phyloP scores from a whole-genome alignment of 2,113 vertebrate genomes.

The Sinocyclocheilus maitianheensis region DNA sequence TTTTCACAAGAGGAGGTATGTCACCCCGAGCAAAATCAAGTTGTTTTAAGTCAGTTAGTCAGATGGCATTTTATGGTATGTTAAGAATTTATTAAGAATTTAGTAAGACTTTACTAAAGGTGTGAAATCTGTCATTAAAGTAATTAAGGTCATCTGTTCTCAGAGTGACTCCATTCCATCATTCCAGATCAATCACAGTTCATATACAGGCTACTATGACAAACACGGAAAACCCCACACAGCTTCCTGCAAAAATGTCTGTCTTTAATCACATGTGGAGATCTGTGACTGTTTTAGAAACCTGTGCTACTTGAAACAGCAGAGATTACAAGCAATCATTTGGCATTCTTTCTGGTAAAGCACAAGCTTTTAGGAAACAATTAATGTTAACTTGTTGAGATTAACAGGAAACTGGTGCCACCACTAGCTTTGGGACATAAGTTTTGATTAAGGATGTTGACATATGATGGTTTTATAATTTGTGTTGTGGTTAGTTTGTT shows the following conservation, averaged over 20 bases:
- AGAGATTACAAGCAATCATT: slow-evolving; percentile 3
- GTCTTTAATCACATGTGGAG: slow-evolving; percentile 24
- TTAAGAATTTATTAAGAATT: neutral
- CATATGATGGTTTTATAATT: neutral
- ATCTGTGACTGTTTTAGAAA: slow-evolving; percentile 35
- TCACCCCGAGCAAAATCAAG: neutral
- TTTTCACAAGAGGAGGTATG: neutral
- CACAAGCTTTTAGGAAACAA: neutral
- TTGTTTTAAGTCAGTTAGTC: neutral
- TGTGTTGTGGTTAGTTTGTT: too few relatives aligned
- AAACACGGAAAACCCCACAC: slow-evolving; percentile 22
- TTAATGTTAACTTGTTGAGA: neutral
- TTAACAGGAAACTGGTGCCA: neutral
- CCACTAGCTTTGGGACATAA: neutral
- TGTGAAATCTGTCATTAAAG: neutral
- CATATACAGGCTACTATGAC: neutral
- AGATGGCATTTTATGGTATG: neutral
- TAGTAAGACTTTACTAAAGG: neutral
- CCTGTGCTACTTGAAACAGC: neutral
- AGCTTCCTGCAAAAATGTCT: neutral
- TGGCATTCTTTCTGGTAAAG: neutral
- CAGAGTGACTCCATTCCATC: neutral
- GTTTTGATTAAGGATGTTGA: neutral
- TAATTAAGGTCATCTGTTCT: neutral
- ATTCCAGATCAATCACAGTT: neutral